Percentiles rank a stretch among this genome's conserved stretches.
These are phyloP conservation scores for Harpegnathos saltator DNA, from an alignment of 1,140 invertebrate genomes.

Conservation along the genomic window DNA sequence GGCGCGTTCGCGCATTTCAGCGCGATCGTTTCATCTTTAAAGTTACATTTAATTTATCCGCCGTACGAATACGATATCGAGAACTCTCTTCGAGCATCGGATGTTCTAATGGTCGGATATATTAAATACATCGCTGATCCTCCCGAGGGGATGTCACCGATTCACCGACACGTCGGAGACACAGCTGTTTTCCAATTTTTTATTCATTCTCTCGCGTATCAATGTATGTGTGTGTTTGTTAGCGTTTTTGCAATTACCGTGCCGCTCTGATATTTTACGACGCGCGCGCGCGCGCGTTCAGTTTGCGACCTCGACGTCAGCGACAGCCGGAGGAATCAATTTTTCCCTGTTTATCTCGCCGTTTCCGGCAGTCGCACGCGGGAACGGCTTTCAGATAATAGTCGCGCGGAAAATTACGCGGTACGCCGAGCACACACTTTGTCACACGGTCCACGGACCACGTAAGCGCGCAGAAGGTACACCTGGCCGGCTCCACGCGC, in stretches of 20 bases:
- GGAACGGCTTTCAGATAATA: slow-evolving; percentile 49
- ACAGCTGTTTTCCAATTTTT: background rate
- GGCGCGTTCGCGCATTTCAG: no score
- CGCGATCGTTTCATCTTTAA: background rate
- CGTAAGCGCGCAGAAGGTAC: background rate
- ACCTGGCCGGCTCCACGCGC: background rate
- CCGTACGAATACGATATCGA: slow-evolving; percentile 10
- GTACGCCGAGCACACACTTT: background rate
- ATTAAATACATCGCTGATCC: slow-evolving; percentile 40
- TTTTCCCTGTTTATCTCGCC: slow-evolving; percentile 4
- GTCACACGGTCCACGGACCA: no score
- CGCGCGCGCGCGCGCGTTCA: slow-evolving; percentile 33
- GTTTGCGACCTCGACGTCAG: slow-evolving; percentile 40
- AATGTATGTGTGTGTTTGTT: slow-evolving; percentile 21
- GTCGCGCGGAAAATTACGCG: slow-evolving; percentile 33
- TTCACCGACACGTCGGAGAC: slow-evolving; percentile 10
- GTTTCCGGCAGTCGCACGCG: slow-evolving; percentile 43
- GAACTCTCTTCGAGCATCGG: slow-evolving; percentile 23
- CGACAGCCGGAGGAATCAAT: slow-evolving; percentile 31
- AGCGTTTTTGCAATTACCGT: no score
- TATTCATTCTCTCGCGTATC: slow-evolving; percentile 39
- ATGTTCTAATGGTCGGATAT: background rate
- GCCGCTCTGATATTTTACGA: slow-evolving; percentile 30
- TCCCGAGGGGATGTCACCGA: slow-evolving; percentile 22
- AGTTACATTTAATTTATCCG: background rate